A percentile compares a stretch with the other conserved stretches of the same genome.
These are phyloP conservation scores for Phrynocephalus forsythii DNA, from an alignment of 2,797 vertebrate genomes.

Conservation along the genomic window DNA sequence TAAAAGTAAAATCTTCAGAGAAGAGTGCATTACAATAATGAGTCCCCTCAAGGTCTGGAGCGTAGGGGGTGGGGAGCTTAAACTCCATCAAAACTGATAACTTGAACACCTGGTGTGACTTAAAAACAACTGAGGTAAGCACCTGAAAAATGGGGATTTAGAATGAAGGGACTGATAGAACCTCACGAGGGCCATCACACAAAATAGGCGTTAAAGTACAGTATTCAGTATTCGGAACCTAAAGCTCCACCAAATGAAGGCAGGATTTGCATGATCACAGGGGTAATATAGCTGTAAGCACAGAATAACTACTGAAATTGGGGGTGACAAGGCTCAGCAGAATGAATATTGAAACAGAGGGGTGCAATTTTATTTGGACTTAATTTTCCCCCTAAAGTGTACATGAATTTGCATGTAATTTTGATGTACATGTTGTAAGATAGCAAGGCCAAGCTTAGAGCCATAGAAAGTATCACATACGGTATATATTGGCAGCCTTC, in stretches of 20 bases:
- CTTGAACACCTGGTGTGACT: slow-evolving; percentile 69
- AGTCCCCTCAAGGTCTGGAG: slow-evolving; percentile 52
- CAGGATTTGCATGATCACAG: slow-evolving; percentile 75
- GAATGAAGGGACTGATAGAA: slow-evolving; percentile 69
- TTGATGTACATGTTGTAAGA: slow-evolving; percentile 54
- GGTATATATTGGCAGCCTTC: background rate
- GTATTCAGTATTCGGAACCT: slow-evolving; percentile 74
- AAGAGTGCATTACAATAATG: slow-evolving; percentile 38
- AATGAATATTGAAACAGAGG: slow-evolving; percentile 68
- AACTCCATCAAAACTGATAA: slow-evolving; percentile 59
- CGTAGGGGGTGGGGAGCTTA: slow-evolving; percentile 48
- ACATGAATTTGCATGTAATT: slow-evolving; percentile 61
- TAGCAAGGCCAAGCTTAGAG: slow-evolving; percentile 56
- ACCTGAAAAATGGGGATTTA: slow-evolving; percentile 76
- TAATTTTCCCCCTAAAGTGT: slow-evolving; percentile 70
- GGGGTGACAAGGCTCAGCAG: slow-evolving; percentile 58
- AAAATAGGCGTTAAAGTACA: slow-evolving; percentile 73
- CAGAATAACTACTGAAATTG: slow-evolving; percentile 68
- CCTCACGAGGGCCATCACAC: slow-evolving; percentile 65
- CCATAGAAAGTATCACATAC: slow-evolving; percentile 42
- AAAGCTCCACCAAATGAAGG: slow-evolving; percentile 76
- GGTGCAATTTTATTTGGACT: slow-evolving; percentile 65
- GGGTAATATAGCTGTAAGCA: slow-evolving; percentile 58
- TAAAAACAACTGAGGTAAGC: slow-evolving; percentile 72
- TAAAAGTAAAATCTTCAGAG: slow-evolving; percentile 30